Percentiles rank a stretch among this genome's conserved stretches.
Evolutionary conservation across 2,113 vertebrate species (phyloP).

Genomic region (Calypte anna): DNA sequence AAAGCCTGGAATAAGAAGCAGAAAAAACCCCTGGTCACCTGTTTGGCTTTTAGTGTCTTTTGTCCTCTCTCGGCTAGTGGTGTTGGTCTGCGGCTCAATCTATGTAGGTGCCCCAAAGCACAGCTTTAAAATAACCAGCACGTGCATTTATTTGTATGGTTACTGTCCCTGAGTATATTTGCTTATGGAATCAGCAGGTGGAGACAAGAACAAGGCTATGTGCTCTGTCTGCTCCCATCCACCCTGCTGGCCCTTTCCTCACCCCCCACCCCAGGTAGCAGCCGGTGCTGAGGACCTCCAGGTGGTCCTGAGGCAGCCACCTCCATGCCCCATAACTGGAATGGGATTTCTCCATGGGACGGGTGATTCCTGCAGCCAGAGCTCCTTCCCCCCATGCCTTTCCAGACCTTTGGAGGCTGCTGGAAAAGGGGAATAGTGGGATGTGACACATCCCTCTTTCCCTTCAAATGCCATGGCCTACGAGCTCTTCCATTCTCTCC

Average conservation of each 20-base stretch:
- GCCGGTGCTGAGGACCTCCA: not conserved
- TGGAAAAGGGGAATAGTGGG: not conserved
- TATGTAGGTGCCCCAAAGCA: not conserved
- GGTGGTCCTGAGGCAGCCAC: too few relatives aligned
- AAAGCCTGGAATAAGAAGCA: not conserved
- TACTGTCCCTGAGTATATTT: not conserved
- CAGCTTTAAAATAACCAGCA: not conserved
- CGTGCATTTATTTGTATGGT: not conserved
- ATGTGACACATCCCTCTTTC: too few relatives aligned
- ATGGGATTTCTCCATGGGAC: not conserved
- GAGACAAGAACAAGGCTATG: slow-evolving; percentile 30
- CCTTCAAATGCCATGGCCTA: not conserved
- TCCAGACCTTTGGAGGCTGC: not conserved
- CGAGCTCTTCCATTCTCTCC: not conserved
- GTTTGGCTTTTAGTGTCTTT: not conserved
- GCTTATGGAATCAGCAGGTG: slow-evolving; percentile 28
- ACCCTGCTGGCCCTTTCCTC: not conserved
- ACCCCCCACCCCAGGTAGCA: not conserved
- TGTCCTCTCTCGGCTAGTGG: not conserved
- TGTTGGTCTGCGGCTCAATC: not conserved
- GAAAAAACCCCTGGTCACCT: not conserved
- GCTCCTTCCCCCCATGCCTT: not conserved
- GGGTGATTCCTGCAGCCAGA: too few relatives aligned
- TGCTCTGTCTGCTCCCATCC: not conserved
- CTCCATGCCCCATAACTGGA: too few relatives aligned